Conservation (phyloP, 2,113 vertebrate species). For the Sprattus sprattus region DNA sequence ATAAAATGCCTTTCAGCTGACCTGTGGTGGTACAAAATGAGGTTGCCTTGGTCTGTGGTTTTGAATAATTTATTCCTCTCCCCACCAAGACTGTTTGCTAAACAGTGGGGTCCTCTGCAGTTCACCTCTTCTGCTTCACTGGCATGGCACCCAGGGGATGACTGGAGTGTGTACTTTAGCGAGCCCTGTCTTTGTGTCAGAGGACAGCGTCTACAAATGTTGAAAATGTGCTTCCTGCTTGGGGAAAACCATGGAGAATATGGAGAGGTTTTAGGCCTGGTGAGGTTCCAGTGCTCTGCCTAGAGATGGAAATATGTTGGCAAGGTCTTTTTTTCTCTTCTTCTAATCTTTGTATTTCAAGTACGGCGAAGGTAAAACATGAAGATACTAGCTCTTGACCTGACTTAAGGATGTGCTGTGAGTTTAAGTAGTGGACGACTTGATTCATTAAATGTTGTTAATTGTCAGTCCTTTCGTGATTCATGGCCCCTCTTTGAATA, state of each 20-base stretch:
- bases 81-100: conserved; percentile 78
- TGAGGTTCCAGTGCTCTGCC: background rate
- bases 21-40: conserved; percentile 71
- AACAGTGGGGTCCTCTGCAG: conserved; percentile 78
- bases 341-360: background rate
- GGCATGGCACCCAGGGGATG: conserved; percentile 68
- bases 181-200: conserved; percentile 57
- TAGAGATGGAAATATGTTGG: background rate
- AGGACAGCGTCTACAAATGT: conserved; percentile 61
- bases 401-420: background rate
- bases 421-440: background rate
- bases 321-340: conserved; percentile 18
- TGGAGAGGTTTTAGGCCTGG: background rate
- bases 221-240: conserved; percentile 45
- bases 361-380: background rate
- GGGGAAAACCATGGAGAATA: background rate
- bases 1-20: conserved; percentile 16
- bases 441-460: background rate
- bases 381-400: background rate
- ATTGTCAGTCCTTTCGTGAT: conserved; percentile 44
- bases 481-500: conserved; percentile 56
- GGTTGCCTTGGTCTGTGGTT: conserved; percentile 70
- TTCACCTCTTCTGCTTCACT: conserved; percentile 80
- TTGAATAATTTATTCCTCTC: conserved; percentile 80
- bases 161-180: conserved; percentile 68